These are phyloP conservation scores for Tricholaema leucomelas DNA, from an alignment of 2,113 vertebrate genomes.

Conservation along the genomic window DNA sequence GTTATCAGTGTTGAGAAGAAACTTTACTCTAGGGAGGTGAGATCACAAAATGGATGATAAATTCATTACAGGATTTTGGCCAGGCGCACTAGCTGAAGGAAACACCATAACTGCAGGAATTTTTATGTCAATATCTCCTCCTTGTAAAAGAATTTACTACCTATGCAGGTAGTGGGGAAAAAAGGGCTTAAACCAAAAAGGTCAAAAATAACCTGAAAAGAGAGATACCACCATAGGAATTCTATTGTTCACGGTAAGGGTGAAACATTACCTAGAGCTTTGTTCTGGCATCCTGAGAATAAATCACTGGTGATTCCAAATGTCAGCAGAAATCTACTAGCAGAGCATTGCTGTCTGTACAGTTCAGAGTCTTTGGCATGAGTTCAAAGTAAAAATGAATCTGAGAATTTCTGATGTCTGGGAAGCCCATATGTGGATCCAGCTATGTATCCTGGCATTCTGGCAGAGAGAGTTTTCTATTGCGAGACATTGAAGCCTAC, in stretches of 20 bases:
- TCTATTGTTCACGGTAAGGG: not conserved
- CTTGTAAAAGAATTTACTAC: not conserved
- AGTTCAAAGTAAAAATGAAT: slow-evolving; percentile 31
- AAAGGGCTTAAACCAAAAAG: not conserved
- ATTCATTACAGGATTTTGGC: slow-evolving; percentile 74
- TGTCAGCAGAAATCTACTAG: slow-evolving; percentile 1
- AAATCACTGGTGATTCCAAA: not conserved
- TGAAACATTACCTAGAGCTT: slow-evolving; percentile 11
- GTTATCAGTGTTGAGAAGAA: not conserved
- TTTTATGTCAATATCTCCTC: slow-evolving; percentile 67
- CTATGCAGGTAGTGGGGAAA: not conserved
- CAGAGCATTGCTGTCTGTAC: not conserved
- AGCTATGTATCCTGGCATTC: not conserved
- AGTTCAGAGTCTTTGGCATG: not conserved
- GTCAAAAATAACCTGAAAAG: not conserved
- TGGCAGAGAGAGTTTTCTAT: not conserved
- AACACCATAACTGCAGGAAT: slow-evolving; percentile 67
- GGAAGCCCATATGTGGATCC: not conserved
- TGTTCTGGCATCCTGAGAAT: slow-evolving; percentile 1
- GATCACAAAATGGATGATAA: slow-evolving; percentile 70
- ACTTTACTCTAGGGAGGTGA: slow-evolving; percentile 69
- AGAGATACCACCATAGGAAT: not conserved
- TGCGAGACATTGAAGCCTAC: not conserved
- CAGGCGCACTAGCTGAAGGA: slow-evolving; percentile 69
- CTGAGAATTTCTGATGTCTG: slow-evolving; percentile 1